Evolutionary conservation across 2,113 vertebrate genomes (phyloP).

Genomic region (Menura novaehollandiae): DNA sequence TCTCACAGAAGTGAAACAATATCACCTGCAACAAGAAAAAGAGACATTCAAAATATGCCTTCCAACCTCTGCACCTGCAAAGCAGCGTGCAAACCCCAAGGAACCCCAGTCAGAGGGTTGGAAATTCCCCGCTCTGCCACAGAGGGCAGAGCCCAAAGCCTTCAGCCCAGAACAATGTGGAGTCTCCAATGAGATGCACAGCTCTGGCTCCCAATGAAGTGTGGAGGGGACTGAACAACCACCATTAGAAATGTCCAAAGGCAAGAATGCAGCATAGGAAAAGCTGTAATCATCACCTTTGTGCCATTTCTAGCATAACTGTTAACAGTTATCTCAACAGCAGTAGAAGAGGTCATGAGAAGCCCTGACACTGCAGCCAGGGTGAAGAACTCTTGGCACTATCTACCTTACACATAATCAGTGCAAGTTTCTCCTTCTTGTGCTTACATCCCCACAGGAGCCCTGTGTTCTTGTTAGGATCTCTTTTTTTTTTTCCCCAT

Average conservation of each 20-base stretch:
- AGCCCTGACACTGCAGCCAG: neutral
- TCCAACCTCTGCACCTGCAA: neutral
- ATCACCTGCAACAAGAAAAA: constrained; percentile 69
- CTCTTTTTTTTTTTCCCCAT: neutral
- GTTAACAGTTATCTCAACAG: neutral
- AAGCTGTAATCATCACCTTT: neutral
- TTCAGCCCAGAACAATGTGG: neutral
- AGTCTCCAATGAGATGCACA: neutral
- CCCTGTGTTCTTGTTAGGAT: neutral
- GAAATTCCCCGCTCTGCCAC: neutral
- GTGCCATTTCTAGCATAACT: neutral
- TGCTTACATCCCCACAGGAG: no score
- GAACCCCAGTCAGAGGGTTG: accelerated
- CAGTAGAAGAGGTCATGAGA: neutral
- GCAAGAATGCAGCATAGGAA: neutral
- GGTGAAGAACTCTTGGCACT: neutral
- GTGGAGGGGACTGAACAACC: neutral
- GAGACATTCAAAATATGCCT: neutral
- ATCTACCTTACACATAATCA: neutral
- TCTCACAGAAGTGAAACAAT: constrained; percentile 78
- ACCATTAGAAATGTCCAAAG: neutral
- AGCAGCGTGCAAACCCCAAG: neutral
- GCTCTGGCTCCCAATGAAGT: neutral
- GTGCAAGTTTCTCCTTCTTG: neutral
- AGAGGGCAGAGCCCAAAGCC: neutral